Base-by-base conservation (phyloP, 2,797 vertebrate species). In the Enteromius fasciolatus region DNA sequence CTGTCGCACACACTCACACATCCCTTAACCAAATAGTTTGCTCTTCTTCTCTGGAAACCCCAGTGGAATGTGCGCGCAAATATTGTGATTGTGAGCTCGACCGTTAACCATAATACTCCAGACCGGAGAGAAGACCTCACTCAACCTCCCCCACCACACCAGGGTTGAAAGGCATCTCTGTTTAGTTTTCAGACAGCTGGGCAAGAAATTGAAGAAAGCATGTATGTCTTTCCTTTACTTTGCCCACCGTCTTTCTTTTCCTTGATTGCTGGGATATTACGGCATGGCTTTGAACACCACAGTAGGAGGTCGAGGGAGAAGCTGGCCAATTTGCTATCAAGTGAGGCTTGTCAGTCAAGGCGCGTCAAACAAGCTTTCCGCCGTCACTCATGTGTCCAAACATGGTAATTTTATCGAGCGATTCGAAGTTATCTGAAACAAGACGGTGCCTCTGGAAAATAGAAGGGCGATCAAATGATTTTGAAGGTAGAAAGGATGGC, bases 341-440 rank as follows among this genome's bases (percentile, higher is more conserved):
- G 86, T 90, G 90, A 93, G 84, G 82, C 81, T 41, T 93, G 93
- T 93, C 91, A 91, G 87, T 94, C 92, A 93, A 89, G 87, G 81
- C 25, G 31, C 78, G 90, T 92, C 33, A 89, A 95, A 91, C 76
- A 7, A 61, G 81, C 85, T 90, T 91, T 91, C 90, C 90, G 89
- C 86, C 69, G 17, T 86, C 90, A 91, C 80, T 84, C 84, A 90
- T 86, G 72, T 81, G 87, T 88, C 87, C 82, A 89, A 93, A 90
- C 89, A 92, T 91, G 90, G 91, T 92, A 89, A 94, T 94, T 92
- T 88, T 91, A 93, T 93, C 68, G 89, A 93, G 85, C 89, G 17
- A 81, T 20, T 48, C 18, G 41, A 76, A 90, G 87, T 88, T 82
- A 73, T 83, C 84, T 83, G 84, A 83, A 88, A 87, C 77, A 70